phyloP scores from a whole-genome alignment of 2,797 vertebrate species.

The Spinus pinus region DNA sequence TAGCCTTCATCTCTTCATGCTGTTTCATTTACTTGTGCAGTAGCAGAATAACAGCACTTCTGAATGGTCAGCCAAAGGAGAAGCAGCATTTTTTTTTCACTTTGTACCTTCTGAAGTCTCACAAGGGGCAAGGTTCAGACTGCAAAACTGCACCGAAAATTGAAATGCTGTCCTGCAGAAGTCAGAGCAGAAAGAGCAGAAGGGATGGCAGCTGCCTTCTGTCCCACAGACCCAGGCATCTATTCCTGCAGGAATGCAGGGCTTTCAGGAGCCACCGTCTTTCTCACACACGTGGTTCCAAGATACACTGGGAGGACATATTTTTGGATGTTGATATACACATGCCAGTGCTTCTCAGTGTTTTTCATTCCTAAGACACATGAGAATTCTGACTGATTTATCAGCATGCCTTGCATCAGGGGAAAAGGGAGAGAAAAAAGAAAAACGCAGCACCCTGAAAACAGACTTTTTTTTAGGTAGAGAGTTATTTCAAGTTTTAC shows the following conservation, averaged over 20 bases:
- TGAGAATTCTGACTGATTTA: background rate
- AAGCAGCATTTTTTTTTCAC: background rate
- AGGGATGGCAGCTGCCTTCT: background rate
- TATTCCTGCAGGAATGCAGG: background rate
- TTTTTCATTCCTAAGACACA: background rate
- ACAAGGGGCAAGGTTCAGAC: background rate
- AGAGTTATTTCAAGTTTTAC: background rate
- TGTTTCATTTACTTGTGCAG: background rate
- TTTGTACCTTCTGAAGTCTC: background rate
- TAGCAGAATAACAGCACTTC: background rate
- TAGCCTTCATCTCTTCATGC: background rate
- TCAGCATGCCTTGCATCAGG: background rate
- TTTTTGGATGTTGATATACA: background rate
- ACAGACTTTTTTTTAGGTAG: background rate
- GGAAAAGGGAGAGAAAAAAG: background rate
- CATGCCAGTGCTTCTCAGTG: background rate
- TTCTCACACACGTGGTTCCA: background rate
- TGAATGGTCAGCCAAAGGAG: background rate
- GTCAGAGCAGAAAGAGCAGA: background rate
- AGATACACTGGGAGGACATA: background rate
- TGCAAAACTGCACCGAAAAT: background rate
- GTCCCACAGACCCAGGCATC: background rate
- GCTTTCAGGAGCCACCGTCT: background rate
- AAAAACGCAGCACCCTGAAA: background rate
- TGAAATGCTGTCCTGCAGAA: background rate